A percentile compares a stretch with the other conserved stretches of the same genome.
These are phyloP conservation scores for Protula sp. DNA, from an alignment of 2,888 invertebrate genomes.

Conservation along the genomic window DNA sequence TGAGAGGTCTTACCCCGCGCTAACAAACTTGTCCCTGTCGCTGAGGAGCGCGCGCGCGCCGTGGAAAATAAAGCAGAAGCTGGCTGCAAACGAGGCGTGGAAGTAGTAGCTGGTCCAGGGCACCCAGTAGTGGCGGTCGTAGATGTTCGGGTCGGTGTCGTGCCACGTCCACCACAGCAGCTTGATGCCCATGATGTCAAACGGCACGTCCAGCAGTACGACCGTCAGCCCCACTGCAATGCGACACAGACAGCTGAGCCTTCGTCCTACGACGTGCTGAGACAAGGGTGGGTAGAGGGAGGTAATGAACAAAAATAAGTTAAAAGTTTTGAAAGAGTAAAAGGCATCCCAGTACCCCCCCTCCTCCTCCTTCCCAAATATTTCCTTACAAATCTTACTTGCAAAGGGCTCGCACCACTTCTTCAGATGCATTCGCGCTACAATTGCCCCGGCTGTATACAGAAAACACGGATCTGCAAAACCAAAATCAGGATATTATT, in stretches of 20 bases:
- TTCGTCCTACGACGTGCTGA: no score
- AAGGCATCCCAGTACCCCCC: no score
- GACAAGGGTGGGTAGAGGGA: no score
- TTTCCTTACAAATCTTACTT: conserved; percentile 37
- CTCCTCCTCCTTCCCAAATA: no score
- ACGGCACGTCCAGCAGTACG: conserved; percentile 71
- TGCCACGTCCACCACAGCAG: conserved; percentile 82
- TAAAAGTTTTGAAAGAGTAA: no score
- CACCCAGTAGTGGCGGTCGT: conserved; percentile 71
- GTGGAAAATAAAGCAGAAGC: conserved; percentile 67
- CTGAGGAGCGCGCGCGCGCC: conserved; percentile 58
- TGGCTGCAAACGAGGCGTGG: conserved; percentile 70
- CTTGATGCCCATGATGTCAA: conserved; percentile 73
- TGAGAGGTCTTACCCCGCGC: no score
- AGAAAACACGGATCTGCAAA: conserved; percentile 57
- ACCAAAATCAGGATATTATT: no score
- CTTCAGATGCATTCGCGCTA: conserved; percentile 55
- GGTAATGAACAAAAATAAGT: no score
- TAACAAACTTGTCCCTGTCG: no score
- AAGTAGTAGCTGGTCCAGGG: conserved; percentile 82
- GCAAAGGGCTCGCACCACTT: conserved; percentile 57
- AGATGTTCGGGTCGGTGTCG: conserved; percentile 59
- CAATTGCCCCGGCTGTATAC: conserved; percentile 57
- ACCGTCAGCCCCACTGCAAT: conserved; percentile 64
- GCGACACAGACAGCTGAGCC: conserved; percentile 3